Conservation (phyloP, 2,113 vertebrate genomes). For the Grantiella picta region DNA sequence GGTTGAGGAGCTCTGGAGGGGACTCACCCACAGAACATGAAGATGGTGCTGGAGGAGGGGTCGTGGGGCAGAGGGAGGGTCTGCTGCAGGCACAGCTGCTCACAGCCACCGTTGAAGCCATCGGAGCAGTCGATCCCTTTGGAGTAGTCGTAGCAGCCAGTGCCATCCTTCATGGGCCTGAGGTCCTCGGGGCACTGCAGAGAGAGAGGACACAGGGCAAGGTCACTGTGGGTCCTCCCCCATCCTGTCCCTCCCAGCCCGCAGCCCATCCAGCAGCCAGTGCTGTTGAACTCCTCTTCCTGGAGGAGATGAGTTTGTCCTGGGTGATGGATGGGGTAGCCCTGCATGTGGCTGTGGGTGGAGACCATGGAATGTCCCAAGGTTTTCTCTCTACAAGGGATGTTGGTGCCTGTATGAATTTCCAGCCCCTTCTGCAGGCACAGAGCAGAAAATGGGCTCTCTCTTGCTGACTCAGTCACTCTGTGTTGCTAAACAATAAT, state of each 20-base stretch:
- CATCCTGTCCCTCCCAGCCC: neutral
- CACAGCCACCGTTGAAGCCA: conserved; percentile 95
- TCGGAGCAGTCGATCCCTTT: conserved; percentile 97
- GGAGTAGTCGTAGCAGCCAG: conserved; percentile 95
- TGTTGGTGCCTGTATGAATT: too few relatives aligned
- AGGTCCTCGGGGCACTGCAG: conserved; percentile 91
- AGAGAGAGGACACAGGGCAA: neutral
- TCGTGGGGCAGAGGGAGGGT: conserved; percentile 87
- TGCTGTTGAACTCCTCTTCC: neutral
- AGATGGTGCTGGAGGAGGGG: conserved; percentile 88
- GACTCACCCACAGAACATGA: conserved; percentile 98
- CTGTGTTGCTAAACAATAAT: too few relatives aligned
- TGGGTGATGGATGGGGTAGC: fast-evolving
- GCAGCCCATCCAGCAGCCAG: neutral
- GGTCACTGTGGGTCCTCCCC: neutral
- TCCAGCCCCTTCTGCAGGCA: too few relatives aligned
- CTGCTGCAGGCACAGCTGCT: conserved; percentile 97
- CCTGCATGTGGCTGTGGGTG: neutral
- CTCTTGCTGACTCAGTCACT: too few relatives aligned
- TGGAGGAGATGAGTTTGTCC: neutral
- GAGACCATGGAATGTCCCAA: too few relatives aligned
- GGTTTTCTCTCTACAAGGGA: too few relatives aligned
- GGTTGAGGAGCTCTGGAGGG: fast-evolving
- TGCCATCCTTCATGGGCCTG: conserved; percentile 96
- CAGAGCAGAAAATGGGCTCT: too few relatives aligned